Evolutionary conservation across 2,888 invertebrate species (phyloP), one percentile per base, ranked within the genome.

Genomic region (Ophioninae sp.): DNA sequence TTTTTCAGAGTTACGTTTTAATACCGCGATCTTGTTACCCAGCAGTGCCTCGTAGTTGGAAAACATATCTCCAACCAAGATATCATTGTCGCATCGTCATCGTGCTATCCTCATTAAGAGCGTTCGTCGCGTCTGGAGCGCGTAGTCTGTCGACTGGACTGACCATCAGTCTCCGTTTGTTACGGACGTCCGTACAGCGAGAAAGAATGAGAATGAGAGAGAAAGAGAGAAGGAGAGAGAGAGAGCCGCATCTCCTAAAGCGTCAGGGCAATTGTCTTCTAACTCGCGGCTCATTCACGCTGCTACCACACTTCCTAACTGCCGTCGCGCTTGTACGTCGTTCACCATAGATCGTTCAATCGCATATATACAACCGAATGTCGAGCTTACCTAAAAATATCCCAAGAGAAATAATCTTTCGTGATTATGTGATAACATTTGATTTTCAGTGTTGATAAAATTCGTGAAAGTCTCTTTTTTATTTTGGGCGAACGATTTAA

Each of bases 51-150:
- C 51, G 37, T 20, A 20, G 68, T 30, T 58, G 30, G 71, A 76
- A 76, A 80, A 81, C 67, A 41, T 59, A 20, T 59, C 44, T 79
- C 64, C 37, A 68, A 76, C 63, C 76, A 77, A 81, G 84, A 84
- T 84, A 81, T 84, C 84, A 79, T 81, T 81, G 84, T 81, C 81
- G 73, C 76, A 79, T 84, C 51, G 17, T 51, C 51, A 69, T 79
- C 59, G 73, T 58, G 69, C 81, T 79, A 73, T 82, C 76, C 82
- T 82, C 79, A 79, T 84, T 81, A 76, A 84, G 81, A 79, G 81
- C 39, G 56, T 76, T 76, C 68, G 17, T 51, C 73, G 67, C 51
- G 79, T 76, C 81, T 64, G 72, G 64, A 72, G 72, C 72, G 79
- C 58, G 39, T 37, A 58, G 59, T 44, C 51, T 61, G 68, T 81